Conservation (phyloP, 2,888 invertebrate species). For the Volucella bombylans region DNA sequence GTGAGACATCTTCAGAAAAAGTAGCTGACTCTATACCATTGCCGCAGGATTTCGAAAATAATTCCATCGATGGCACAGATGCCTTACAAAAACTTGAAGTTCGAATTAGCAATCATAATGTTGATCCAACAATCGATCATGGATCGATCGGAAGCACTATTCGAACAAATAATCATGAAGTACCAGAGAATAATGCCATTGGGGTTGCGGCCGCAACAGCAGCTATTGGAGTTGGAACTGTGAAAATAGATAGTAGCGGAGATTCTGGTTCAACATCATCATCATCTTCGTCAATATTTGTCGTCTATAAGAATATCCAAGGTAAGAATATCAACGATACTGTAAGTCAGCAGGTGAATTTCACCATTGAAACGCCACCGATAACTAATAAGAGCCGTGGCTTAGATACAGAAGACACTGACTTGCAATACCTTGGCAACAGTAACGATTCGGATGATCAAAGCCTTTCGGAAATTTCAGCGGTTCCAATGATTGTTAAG, state of each 20-base stretch:
- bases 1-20: conserved; percentile 79
- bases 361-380: conserved; percentile 77
- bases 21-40: conserved; percentile 77
- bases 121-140: conserved; percentile 22
- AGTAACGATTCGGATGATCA: conserved; percentile 79
- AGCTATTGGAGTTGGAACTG: conserved; percentile 51
- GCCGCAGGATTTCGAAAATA: conserved; percentile 81
- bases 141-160: conserved; percentile 27
- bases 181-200: conserved; percentile 54
- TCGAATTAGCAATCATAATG: conserved; percentile 12
- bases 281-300: conserved; percentile 59
- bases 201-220: conserved; percentile 61
- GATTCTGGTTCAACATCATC: conserved; percentile 43
- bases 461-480: conserved; percentile 76
- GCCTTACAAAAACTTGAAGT: conserved; percentile 69
- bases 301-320: conserved; percentile 71
- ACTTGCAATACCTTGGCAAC: conserved; percentile 80
- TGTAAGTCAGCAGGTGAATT: conserved; percentile 74
- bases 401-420: conserved; percentile 76
- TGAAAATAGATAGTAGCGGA: conserved; percentile 46
- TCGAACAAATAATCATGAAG: conserved; percentile 29
- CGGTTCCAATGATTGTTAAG: conserved; percentile 76
- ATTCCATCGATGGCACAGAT: conserved; percentile 80
- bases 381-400: conserved; percentile 77
- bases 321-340: conserved; percentile 75